These are phyloP conservation scores for Peromyscus aztecus DNA, from an alignment of 2,797 vertebrate species.

Conservation along the genomic window DNA sequence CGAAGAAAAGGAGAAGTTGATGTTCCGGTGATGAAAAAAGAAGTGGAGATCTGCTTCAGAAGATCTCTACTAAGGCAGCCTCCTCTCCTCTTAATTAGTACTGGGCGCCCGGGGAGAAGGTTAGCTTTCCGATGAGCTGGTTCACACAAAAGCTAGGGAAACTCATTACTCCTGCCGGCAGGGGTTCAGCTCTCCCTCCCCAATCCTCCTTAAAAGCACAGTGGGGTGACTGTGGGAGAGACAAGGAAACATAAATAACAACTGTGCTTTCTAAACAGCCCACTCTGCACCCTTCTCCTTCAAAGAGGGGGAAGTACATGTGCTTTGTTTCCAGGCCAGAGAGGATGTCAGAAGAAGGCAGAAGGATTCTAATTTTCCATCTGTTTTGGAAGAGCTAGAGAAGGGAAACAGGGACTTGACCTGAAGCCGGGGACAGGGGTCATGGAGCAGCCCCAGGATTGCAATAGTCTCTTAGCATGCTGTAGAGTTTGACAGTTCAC, in stretches of 20 bases:
- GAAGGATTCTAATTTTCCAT: not conserved
- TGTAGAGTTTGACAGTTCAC: not conserved
- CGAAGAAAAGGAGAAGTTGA: constrained; percentile 47
- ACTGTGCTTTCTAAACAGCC: constrained; percentile 73
- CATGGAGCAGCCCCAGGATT: not conserved
- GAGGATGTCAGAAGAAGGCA: constrained; percentile 9
- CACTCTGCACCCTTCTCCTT: not conserved
- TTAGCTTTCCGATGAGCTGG: constrained; percentile 79
- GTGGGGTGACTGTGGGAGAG: constrained; percentile 74
- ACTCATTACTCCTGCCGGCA: constrained; percentile 79
- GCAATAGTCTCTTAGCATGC: not conserved
- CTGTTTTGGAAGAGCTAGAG: not conserved
- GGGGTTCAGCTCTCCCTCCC: constrained; percentile 67
- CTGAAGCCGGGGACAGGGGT: constrained; percentile 23
- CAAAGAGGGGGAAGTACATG: not conserved
- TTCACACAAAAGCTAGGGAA: constrained; percentile 75
- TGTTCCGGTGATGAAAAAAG: constrained; percentile 34
- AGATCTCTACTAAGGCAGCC: constrained; percentile 32
- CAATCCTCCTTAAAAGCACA: constrained; percentile 77
- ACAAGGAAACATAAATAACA: constrained; percentile 82
- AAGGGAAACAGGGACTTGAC: constrained; percentile 17
- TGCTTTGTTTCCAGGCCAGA: constrained; percentile 20
- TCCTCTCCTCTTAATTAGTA: constrained; percentile 79
- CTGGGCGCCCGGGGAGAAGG: constrained; percentile 77
- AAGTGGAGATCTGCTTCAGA: constrained; percentile 47